Percentiles rank a stretch among this genome's conserved stretches.
phyloP scores from a whole-genome alignment of 2,888 invertebrate genomes.

The Antheraea yamamai region DNA sequence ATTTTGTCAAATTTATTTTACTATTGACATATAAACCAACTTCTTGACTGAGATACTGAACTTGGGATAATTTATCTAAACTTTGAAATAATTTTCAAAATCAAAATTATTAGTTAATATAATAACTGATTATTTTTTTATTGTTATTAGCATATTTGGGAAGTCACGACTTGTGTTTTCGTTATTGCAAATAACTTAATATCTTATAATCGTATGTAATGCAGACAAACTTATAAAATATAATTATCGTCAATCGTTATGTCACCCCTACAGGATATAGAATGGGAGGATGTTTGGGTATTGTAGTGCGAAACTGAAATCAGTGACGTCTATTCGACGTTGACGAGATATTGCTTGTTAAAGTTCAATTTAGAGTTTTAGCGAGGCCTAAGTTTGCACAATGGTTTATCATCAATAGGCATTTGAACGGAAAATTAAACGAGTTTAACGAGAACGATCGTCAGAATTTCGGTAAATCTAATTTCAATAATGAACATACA shows the following conservation, averaged over 20 bases:
- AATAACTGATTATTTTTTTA: too few species aligned
- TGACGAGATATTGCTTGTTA: conserved; percentile 65
- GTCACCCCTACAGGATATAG: conserved; percentile 52
- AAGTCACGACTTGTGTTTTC: not conserved
- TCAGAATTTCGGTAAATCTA: not conserved
- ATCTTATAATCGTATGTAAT: not conserved
- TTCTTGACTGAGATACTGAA: too few species aligned
- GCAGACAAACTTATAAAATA: not conserved
- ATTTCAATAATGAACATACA: conserved; percentile 1
- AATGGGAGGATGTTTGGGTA: conserved; percentile 63
- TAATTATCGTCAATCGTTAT: not conserved
- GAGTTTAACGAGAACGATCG: conserved; percentile 8
- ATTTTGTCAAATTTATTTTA: too few species aligned
- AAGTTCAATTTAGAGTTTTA: conserved; percentile 53
- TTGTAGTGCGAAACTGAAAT: conserved; percentile 66
- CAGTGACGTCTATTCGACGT: conserved; percentile 65
- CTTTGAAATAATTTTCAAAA: too few species aligned
- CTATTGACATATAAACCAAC: too few species aligned
- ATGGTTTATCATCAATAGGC: conserved; percentile 16
- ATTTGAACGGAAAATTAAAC: conserved; percentile 13
- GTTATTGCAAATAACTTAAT: not conserved
- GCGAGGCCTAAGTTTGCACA: conserved; percentile 19
- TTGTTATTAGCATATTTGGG: not conserved
- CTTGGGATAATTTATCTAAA: too few species aligned
- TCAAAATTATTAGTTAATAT: not conserved